Evolutionary conservation across 2,888 invertebrate species (phyloP), one percentile per base, ranked within the genome.

Genomic region (Poecilobothrus nobilitatus): DNA sequence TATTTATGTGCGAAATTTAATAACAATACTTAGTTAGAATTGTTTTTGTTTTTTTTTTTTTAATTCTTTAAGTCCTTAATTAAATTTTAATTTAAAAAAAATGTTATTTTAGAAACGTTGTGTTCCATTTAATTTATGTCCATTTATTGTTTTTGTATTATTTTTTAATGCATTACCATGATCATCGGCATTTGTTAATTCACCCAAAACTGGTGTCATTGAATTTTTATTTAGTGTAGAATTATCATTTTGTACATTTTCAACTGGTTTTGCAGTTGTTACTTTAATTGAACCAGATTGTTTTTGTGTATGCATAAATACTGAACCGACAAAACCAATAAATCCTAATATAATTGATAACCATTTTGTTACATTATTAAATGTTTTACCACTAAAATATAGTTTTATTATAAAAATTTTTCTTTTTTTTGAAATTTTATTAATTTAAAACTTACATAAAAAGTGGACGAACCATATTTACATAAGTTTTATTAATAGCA

Each of bases 401-500:
- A 9, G 10, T 62, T 12, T 62, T 7, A 6, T 2, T 21, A 21
- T 62, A 20, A n/a, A 61, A 1, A 61, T 61, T 3, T 62, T 20
- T 9, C 15, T n/a, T 61, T 8, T 8, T 12, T n/a, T 8, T 61
- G 18, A 61, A 61, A 61, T 8, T 5, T 61, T 8, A 61, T n/a
- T 5, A n/a, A n/a, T 61, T 7, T 18, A 62, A 18, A 37, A 76
- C 79, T 76, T 70, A 81, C 81, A 81, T 73, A 71, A 81, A 80
- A 6, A 81, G 70, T 2, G 79, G 79, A 69, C 90, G 88, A 53
- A 91, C 77, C 82, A 88, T 86, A 67, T 86, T 86, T 8, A 89
- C 86, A 74, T 86, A 89, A 0, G 89, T 88, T 72, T 86, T 86
- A 76, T 89, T 89, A 10, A 91, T 76, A 0, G 86, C 84, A 0